Percentiles rank a stretch among this genome's conserved stretches.
Evolutionary conservation across 2,888 invertebrate genomes (phyloP).

Genomic region (Artemia sinica): DNA sequence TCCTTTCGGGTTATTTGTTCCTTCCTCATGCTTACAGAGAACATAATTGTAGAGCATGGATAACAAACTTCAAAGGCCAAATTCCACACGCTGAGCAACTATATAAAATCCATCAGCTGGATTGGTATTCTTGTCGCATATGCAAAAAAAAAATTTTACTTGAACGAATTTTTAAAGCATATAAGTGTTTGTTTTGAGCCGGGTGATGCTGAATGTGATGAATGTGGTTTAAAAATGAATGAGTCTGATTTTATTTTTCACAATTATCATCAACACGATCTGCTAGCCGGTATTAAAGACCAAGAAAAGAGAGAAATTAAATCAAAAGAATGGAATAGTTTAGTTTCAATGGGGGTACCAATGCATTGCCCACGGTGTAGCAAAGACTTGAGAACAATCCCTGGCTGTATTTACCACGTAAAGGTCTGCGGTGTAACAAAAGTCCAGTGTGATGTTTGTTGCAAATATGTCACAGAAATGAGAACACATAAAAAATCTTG

Average conservation of each 20-base stretch:
- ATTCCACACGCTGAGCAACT: too few relatives aligned
- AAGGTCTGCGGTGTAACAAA: neutral
- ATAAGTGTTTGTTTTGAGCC: too few relatives aligned
- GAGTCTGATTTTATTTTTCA: neutral
- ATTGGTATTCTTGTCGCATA: too few relatives aligned
- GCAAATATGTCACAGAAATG: neutral
- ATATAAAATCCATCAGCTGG: too few relatives aligned
- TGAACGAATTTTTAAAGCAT: too few relatives aligned
- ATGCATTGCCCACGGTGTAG: conserved; percentile 7
- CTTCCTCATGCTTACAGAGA: conserved; percentile 3
- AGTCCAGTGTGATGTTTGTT: neutral
- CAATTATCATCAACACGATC: neutral
- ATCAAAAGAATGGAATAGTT: conserved; percentile 1
- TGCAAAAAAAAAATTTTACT: too few relatives aligned
- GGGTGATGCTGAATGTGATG: neutral
- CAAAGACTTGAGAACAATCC: neutral
- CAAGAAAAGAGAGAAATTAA: neutral
- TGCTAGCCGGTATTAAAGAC: neutral
- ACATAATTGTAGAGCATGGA: conserved; percentile 10
- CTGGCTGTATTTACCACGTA: neutral
- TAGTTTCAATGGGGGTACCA: neutral
- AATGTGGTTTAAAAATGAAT: neutral
- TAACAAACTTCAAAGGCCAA: neutral
- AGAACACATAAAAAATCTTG: neutral
- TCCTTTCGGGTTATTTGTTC: neutral